Conservation (phyloP, 2,888 invertebrate genomes). For the Nemotelus pantherinus region DNA sequence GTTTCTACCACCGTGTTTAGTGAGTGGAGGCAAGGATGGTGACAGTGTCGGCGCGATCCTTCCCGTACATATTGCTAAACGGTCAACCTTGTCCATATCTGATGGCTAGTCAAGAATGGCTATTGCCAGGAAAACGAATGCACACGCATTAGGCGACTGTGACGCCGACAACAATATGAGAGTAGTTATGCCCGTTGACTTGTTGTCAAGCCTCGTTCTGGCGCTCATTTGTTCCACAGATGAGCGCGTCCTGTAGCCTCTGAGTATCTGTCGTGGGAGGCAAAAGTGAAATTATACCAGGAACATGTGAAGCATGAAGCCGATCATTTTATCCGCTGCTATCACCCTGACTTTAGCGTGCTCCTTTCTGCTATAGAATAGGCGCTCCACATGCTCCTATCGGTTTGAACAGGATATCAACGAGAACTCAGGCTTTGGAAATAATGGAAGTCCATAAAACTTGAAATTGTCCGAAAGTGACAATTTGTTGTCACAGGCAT, state of each 20-base stretch:
- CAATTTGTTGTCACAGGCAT: conserved; percentile 40
- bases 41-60: background rate
- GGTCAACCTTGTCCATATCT: conserved; percentile 35
- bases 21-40: too few species aligned
- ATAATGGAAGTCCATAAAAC: conserved; percentile 40
- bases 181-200: too few species aligned
- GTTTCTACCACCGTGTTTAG: background rate
- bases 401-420: background rate
- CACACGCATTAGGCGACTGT: too few species aligned
- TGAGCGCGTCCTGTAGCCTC: too few species aligned
- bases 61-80: conserved; percentile 34
- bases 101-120: conserved; percentile 18
- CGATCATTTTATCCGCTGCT: conserved; percentile 22
- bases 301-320: conserved; percentile 34
- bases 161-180: too few species aligned
- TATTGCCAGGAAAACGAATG: background rate
- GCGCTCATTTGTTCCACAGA: too few species aligned
- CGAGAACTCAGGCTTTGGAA: background rate
- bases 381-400: too few species aligned
- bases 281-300: conserved; percentile 4
- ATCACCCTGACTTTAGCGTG: background rate
- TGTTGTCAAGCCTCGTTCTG: too few species aligned
- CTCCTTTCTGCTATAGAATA: too few species aligned
- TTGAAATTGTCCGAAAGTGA: conserved; percentile 40
- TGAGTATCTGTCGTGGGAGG: background rate